Evolutionary conservation across 2,888 invertebrate species (phyloP), one percentile per base, ranked within the genome.

Genomic region (Isotomurus palustris): DNA sequence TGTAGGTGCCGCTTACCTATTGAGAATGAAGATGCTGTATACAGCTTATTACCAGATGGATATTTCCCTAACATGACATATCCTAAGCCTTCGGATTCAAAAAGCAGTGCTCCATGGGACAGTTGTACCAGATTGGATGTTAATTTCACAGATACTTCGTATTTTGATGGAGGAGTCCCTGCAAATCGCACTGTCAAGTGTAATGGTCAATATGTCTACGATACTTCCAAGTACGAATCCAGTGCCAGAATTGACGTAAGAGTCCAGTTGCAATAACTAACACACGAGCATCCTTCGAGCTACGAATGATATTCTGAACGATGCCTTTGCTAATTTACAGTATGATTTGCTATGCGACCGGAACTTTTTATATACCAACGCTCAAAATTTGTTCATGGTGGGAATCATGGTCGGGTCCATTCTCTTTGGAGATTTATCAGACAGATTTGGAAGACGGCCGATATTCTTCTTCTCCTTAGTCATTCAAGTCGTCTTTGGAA

Each of bases 341-440:
- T 87, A 83, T 81, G 73, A 83, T 72, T 76, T 87, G 75, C 84
- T 86, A 28, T 87, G 87, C 72, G 79, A 80, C 43, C 79, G 78
- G 50, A 79, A 80, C 29, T 83, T 82, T 75, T 72, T 85, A 64
- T 76, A 80, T 67, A 83, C 85, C 28, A 81, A 81, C 56, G 82
- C 84, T 25, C 85, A 87, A 73, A 79, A 85, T 1, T 71, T 84
- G 56, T 84, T 84, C 72, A 86, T 86, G 86, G 75, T 84, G 64
- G 87, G 87, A 60, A 85, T 86, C 47, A 80, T 86, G 75, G 73
- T 86, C 61, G 86, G 87, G 41, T 85, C 86, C 53, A 83, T 86
- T 57, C 76, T 83, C 52, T 86, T 86, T 73, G 86, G 87, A 27
- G 82, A 84, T 71, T 75, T 86, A 69, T 86, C 86, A 28, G 86